Evolutionary conservation across 2,888 invertebrate species (phyloP).

Genomic region (Sericinus montela): DNA sequence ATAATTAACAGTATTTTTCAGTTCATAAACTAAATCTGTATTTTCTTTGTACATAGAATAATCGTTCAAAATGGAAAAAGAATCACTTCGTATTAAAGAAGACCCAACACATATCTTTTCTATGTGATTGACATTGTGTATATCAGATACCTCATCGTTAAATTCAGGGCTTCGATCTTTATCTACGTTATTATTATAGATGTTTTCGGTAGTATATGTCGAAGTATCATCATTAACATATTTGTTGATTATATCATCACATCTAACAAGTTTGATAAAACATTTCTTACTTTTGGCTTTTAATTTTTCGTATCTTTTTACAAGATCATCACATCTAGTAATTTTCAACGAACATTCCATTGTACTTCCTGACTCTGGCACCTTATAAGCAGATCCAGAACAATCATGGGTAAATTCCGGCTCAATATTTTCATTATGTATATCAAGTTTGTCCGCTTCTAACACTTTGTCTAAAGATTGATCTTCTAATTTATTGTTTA

Average conservation of each 20-base stretch:
- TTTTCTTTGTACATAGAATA: constrained; percentile 22
- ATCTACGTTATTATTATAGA: background rate
- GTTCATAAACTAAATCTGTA: constrained; percentile 8
- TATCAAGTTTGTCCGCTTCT: background rate
- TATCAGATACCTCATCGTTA: background rate
- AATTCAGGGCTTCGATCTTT: background rate
- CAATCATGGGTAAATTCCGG: background rate
- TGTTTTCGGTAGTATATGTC: background rate
- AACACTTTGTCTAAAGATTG: background rate
- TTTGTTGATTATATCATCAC: constrained; percentile 28
- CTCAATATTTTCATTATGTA: background rate
- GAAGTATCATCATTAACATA: background rate
- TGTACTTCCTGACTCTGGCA: constrained; percentile 1
- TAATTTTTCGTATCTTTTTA: constrained; percentile 34
- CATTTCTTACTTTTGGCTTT: constrained; percentile 35
- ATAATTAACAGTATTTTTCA: constrained; percentile 10
- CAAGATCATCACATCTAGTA: constrained; percentile 42
- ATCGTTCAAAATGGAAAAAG: constrained; percentile 37
- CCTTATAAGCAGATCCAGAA: background rate
- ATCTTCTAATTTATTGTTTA: background rate
- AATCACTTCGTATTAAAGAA: constrained; percentile 29
- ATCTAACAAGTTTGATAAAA: constrained; percentile 41
- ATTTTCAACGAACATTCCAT: constrained; percentile 39
- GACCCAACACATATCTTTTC: constrained; percentile 6
- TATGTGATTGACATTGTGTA: background rate